phyloP scores from a whole-genome alignment of 2,888 invertebrate species.

The Gastrophysa polygoni region DNA sequence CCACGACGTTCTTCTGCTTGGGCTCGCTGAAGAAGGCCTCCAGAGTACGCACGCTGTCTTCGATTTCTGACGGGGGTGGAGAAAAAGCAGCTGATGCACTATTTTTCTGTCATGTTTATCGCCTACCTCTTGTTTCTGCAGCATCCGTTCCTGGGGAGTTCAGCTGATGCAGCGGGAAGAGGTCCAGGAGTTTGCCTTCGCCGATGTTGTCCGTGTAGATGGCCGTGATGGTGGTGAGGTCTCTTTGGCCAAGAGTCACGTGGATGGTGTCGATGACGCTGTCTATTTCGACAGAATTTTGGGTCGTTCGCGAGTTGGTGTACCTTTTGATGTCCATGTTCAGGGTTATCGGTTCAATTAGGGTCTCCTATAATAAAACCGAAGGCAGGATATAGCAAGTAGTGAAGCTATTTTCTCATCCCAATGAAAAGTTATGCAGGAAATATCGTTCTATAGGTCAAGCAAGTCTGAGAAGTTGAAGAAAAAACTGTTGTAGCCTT shows the following conservation, averaged over 20 bases:
- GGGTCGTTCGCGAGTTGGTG: conserved; percentile 59
- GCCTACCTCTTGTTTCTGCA: no score
- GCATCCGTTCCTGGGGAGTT: conserved; percentile 44
- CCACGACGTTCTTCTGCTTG: conserved; percentile 65
- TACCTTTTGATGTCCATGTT: conserved; percentile 75
- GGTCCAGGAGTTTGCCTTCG: conserved; percentile 63
- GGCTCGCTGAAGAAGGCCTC: conserved; percentile 78
- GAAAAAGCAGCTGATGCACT: no score
- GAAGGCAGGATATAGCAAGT: no score
- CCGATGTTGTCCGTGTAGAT: conserved; percentile 76
- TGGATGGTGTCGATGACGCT: conserved; percentile 70
- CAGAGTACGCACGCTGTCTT: conserved; percentile 65
- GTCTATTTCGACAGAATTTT: conserved; percentile 64
- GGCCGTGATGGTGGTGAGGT: conserved; percentile 72
- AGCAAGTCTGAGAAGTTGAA: no score
- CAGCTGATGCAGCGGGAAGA: conserved; percentile 52
- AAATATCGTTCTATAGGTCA: no score
- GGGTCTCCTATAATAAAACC: conserved; percentile 66
- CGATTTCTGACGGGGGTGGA: conserved; percentile 34
- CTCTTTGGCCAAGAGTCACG: conserved; percentile 76
- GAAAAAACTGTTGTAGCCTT: no score
- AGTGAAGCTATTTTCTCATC: no score
- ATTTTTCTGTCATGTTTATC: no score
- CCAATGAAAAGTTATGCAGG: no score
- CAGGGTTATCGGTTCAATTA: conserved; percentile 74